These are phyloP conservation scores for Chlorops oryzae DNA, from an alignment of 1,140 invertebrate genomes.

Conservation along the genomic window DNA sequence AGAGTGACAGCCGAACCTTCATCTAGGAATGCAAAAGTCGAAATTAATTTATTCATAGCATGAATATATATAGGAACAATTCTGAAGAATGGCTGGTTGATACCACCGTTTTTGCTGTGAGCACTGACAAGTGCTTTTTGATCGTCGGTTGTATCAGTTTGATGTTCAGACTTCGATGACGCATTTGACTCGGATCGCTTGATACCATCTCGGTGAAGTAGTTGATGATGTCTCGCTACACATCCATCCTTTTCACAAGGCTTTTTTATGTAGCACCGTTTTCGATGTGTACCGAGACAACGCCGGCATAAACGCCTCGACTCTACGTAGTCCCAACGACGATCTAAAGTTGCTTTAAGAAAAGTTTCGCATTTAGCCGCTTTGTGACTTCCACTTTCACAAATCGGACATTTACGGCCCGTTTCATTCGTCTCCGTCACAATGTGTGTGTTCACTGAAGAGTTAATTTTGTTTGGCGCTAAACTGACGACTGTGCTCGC, in stretches of 20 bases:
- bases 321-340: background rate
- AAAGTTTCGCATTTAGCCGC: background rate
- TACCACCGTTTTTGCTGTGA: too few species aligned
- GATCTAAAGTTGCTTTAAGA: background rate
- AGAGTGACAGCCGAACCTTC: slow-evolving; percentile 2
- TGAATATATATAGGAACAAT: slow-evolving; percentile 4
- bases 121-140: too few species aligned
- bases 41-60: background rate
- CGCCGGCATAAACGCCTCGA: background rate
- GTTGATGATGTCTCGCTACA: slow-evolving; percentile 1
- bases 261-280: slow-evolving; percentile 1
- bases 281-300: background rate
- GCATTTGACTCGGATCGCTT: background rate
- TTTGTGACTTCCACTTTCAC: too few species aligned
- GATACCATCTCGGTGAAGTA: background rate
- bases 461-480: background rate
- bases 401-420: too few species aligned
- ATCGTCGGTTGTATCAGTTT: too few species aligned
- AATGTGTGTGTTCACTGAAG: slow-evolving; percentile 3
- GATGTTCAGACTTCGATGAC: too few species aligned
- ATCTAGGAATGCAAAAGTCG: slow-evolving; percentile 2
- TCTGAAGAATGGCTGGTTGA: too few species aligned
- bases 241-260: slow-evolving; percentile 3
- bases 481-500: background rate
- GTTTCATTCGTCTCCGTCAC: background rate